Evolutionary conservation across 2,797 vertebrate species (phyloP), one percentile per base, ranked within the genome.

Genomic region (Rhinella marina): DNA sequence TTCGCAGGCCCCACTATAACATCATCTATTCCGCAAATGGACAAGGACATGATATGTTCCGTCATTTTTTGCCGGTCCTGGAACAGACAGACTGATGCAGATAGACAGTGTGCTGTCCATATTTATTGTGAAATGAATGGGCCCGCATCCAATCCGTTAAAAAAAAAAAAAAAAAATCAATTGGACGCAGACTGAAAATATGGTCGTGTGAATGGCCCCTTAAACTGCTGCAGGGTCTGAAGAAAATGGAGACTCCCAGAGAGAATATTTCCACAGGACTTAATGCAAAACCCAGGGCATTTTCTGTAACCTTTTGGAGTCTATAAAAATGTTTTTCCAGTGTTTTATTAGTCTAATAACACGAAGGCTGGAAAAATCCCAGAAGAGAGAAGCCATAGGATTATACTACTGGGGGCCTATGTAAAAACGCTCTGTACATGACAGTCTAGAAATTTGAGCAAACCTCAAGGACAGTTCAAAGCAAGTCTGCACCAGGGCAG

Each of bases 231-330:
- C 21, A 16, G 7, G 5, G 8, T 0, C 72, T 23, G 70, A 32
- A 32, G 5, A 1, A 85, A 32, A 41, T 16, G 75, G 84, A 85
- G 66, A 76, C 72, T 77, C 73, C 84, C 84, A 56, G 21, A 48
- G 19, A 59, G 23, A 25, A 79, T 54, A 52, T 79, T 78, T 79
- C 12, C 75, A 25, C 16, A 1, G 10, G 5, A 64, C 29, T 57
- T 72, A 57, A 21, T 70, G 66, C 17, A 72, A 81, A 72, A 72
- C 25, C 66, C 25, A 21, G 6, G 57, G 14, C 41, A 27, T 48
- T 81, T 81, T 41, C 59, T 19, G 2, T 12, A 80, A 80, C 25
- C n/a, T 56, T 54, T 54, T 78, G 52, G 25, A 27, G n/a, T n/a
- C 50, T 59, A 59, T 80, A 32, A 77, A 29, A 59, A 29, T 59